Conservation (phyloP, 2,888 invertebrate genomes). For the Muschampia plurimacula region DNA sequence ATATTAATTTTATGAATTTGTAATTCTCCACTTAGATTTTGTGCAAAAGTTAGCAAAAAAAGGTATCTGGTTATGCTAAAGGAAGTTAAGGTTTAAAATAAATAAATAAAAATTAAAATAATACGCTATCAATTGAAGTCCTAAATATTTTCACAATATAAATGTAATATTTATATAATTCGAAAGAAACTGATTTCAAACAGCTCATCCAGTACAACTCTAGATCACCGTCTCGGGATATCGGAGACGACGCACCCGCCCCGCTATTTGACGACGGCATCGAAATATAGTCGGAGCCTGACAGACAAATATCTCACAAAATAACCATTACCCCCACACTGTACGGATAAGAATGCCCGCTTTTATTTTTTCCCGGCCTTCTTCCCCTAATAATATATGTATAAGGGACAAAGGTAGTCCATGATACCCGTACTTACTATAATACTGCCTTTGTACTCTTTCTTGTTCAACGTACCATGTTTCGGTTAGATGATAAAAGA, state of each 20-base stretch:
- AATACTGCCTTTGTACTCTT: constrained; percentile 29
- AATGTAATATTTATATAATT: too few species aligned
- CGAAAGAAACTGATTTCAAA: too few species aligned
- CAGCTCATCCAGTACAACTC: neutral
- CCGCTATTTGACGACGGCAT: constrained; percentile 52
- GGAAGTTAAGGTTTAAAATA: too few species aligned
- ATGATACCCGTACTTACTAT: constrained; percentile 34
- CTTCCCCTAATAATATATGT: constrained; percentile 50
- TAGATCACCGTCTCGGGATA: neutral
- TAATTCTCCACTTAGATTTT: too few species aligned
- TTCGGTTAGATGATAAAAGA: constrained; percentile 27
- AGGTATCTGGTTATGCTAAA: too few species aligned
- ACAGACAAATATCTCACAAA: constrained; percentile 63
- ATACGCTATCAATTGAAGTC: too few species aligned
- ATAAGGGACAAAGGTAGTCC: constrained; percentile 50
- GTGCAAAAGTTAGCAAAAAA: too few species aligned
- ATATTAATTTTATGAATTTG: too few species aligned
- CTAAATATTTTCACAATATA: too few species aligned
- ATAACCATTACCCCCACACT: constrained; percentile 54
- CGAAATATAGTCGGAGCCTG: constrained; percentile 52
- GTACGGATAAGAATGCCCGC: constrained; percentile 33
- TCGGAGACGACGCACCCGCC: constrained; percentile 13
- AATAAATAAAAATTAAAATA: too few species aligned
- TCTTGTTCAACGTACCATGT: constrained; percentile 33
- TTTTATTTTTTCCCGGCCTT: constrained; percentile 43